Evolutionary conservation across 2,888 invertebrate species (phyloP).

Genomic region (Hydrotaea diabolus): DNA sequence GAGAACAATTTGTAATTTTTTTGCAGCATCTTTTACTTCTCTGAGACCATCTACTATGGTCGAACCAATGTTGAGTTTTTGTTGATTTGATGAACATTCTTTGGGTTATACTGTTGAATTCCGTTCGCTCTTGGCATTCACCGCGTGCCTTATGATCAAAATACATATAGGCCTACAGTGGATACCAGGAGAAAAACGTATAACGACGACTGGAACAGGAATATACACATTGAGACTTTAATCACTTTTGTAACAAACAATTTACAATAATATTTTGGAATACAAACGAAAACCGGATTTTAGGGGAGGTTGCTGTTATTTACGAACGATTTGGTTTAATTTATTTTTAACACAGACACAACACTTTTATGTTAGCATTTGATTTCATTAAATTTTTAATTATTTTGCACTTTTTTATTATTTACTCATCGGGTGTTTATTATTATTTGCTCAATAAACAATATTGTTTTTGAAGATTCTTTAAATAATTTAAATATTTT

Average conservation of each 20-base stretch:
- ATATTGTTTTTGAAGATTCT: background rate
- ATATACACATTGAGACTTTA: slow-evolving; percentile 36
- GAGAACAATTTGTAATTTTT: no score
- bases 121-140: slow-evolving; percentile 99
- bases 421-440: no score
- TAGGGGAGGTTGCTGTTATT: background rate
- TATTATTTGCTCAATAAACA: background rate
- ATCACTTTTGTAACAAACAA: background rate
- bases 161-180: slow-evolving; percentile 97
- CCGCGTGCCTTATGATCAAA: slow-evolving; percentile 98
- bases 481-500: slow-evolving; percentile 4
- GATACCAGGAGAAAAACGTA: slow-evolving; percentile 92
- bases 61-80: no score
- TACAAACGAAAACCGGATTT: slow-evolving; percentile 7
- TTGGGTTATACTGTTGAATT: slow-evolving; percentile 77
- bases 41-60: background rate
- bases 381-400: background rate
- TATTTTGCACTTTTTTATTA: slow-evolving; percentile 10
- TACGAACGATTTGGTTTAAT: background rate
- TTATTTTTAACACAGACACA: no score
- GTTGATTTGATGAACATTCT: background rate
- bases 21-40: no score
- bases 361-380: background rate
- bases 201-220: slow-evolving; percentile 66
- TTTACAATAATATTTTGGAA: slow-evolving; percentile 17